Conservation (phyloP, 2,797 vertebrate genomes). For the Gila robusta region DNA sequence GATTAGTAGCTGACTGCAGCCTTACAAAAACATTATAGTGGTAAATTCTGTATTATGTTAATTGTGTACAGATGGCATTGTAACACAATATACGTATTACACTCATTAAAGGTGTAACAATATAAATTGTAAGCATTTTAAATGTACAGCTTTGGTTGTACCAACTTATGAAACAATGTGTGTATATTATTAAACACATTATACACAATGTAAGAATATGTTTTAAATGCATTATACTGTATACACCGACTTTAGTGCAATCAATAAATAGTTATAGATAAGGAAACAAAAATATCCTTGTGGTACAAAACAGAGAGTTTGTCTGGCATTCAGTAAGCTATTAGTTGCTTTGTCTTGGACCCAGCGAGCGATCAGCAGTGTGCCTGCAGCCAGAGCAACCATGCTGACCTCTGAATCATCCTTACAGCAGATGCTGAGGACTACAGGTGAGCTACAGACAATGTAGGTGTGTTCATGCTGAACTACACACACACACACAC, state of each 20-base stretch:
- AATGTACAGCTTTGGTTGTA: not conserved
- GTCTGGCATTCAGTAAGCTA: not conserved
- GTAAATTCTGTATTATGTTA: not conserved
- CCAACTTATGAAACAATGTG: not conserved
- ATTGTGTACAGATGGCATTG: not conserved
- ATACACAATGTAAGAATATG: not conserved
- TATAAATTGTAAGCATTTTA: not conserved
- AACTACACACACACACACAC: not conserved
- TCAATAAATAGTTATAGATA: not conserved
- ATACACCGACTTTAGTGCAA: not conserved
- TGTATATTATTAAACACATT: not conserved
- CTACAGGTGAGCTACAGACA: not conserved
- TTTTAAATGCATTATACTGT: not conserved
- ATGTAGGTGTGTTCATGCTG: constrained; percentile 37
- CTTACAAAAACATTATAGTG: not conserved
- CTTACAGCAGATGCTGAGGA: constrained; percentile 40
- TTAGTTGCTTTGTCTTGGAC: constrained; percentile 11
- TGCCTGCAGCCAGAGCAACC: not conserved
- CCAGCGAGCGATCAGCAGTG: not conserved
- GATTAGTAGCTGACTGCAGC: not conserved
- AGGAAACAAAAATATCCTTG: not conserved
- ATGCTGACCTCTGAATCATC: constrained; percentile 42
- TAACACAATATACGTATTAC: not conserved
- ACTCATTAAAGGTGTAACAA: constrained; percentile 9
- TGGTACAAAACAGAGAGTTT: not conserved